Percentiles rank a stretch among this genome's conserved stretches.
phyloP scores from a whole-genome alignment of 2,113 vertebrate species.

The Phyllopteryx taeniolatus region DNA sequence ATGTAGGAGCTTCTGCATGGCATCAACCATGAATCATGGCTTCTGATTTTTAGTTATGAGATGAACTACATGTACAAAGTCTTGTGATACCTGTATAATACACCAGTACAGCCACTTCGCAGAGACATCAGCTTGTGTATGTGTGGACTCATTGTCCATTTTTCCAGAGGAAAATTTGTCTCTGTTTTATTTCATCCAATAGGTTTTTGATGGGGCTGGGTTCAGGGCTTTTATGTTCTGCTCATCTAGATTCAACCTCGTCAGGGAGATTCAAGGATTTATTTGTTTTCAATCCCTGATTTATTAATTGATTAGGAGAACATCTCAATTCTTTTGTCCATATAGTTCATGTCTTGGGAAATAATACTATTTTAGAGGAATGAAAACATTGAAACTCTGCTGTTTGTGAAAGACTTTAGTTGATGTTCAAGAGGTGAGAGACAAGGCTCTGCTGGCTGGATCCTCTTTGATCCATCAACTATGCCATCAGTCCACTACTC shows the following conservation, averaged over 20 bases:
- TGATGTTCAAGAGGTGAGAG: conserved; percentile 55
- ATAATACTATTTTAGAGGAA: neutral
- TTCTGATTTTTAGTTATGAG: neutral
- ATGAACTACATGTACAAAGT: neutral
- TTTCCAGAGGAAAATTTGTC: neutral
- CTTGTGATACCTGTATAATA: too few species aligned
- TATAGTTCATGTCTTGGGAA: neutral
- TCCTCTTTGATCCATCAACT: conserved; percentile 77
- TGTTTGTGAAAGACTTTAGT: conserved; percentile 72
- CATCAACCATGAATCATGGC: neutral
- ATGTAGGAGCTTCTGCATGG: conserved; percentile 65
- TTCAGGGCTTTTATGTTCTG: too few species aligned
- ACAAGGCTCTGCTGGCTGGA: conserved; percentile 71
- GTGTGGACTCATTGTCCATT: neutral
- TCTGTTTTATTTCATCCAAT: neutral
- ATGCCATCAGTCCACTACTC: conserved; percentile 61
- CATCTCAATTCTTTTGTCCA: neutral
- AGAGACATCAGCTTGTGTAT: neutral
- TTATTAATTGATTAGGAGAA: neutral
- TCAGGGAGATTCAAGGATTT: too few species aligned
- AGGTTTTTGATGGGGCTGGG: too few species aligned
- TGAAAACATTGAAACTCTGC: neutral
- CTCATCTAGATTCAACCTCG: too few species aligned
- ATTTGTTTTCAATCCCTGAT: neutral
- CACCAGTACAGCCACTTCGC: neutral